Base-by-base conservation (phyloP, 2,888 invertebrate genomes). In the Hecatera dysodea region DNA sequence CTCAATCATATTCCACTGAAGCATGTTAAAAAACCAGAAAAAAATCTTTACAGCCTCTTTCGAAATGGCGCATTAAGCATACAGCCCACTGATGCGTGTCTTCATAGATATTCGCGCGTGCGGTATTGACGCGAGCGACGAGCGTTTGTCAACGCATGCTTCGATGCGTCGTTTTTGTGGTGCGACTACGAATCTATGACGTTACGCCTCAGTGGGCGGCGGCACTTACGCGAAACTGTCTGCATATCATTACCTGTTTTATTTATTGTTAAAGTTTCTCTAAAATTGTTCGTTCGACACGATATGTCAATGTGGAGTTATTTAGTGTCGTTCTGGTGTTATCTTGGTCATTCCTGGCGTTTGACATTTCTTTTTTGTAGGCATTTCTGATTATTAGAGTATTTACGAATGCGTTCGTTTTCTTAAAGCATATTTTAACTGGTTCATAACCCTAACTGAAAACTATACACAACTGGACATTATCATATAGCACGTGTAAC, bases 191-290 rank as follows among this genome's bases (percentile, higher is more conserved):
- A 72, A 82, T 84, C 69, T 83, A 82, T 82, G 74, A 82, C 67
- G 76, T 48, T 67, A 77, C 75, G 84, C 77, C 39, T 83, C 75
- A 84, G 53, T 82, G 80, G 72, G 29, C 73, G 24, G 44, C 64
- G 27, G 67, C 72, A 75, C 72, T 81, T 82, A 81, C 73, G 82
- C 84, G 74, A 79, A 83, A 84, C 80, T 84, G 81, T 83, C 76
- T 71, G 81, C 84, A 84, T 81, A 66, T 76, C 65, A 77, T 81
- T 84, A 76, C 53, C 44, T 64, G 57, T 48, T 70, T 83, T 83
- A 83, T 83, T 83, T 83, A 82, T 82, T 62, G 78, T 72, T 63
- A 59, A 75, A 72, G 77, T 82, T 83, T 83, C 81, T 80, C 83
- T 80, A 53, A 76, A 80, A 72, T 69, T 53, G 66, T 67, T 80